Evolutionary conservation across 2,797 vertebrate genomes (phyloP).

Genomic region (Arremon brunneinucha): DNA sequence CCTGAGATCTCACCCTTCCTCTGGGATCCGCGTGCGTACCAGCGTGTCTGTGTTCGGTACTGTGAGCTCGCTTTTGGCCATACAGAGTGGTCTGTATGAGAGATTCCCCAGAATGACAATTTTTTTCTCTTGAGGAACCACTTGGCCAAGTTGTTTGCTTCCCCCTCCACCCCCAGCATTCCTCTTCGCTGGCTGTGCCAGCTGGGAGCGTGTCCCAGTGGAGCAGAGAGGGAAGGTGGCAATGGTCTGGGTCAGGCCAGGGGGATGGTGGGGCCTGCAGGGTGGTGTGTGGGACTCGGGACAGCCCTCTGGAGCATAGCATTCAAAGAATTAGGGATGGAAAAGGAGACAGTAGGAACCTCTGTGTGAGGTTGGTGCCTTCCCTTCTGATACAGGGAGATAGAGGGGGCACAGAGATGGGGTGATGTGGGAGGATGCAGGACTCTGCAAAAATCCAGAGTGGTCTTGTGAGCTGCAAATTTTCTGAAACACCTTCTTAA

Average conservation of each 20-base stretch:
- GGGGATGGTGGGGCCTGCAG: fast-evolving
- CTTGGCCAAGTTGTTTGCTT: background rate
- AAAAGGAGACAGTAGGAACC: background rate
- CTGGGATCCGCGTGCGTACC: fast-evolving
- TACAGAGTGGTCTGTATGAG: background rate
- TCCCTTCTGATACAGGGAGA: fast-evolving
- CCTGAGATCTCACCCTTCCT: background rate
- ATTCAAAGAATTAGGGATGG: background rate
- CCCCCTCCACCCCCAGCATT: fast-evolving
- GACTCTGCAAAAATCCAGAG: background rate
- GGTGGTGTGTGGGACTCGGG: fast-evolving
- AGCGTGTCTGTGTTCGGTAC: fast-evolving
- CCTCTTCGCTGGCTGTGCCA: fast-evolving
- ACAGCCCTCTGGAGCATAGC: background rate
- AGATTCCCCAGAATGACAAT: background rate
- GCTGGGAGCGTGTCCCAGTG: fast-evolving
- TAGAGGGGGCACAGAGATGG: background rate
- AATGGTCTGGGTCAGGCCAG: background rate
- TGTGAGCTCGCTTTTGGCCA: background rate
- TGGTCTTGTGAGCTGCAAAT: background rate
- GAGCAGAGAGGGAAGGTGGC: background rate
- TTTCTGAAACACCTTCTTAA: background rate
- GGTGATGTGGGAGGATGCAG: background rate
- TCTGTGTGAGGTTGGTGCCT: background rate
- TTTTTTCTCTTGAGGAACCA: background rate